A percentile compares a stretch with the other conserved stretches of the same genome.
phyloP scores from a whole-genome alignment of 2,888 invertebrate species.

The Phengaris alcon region DNA sequence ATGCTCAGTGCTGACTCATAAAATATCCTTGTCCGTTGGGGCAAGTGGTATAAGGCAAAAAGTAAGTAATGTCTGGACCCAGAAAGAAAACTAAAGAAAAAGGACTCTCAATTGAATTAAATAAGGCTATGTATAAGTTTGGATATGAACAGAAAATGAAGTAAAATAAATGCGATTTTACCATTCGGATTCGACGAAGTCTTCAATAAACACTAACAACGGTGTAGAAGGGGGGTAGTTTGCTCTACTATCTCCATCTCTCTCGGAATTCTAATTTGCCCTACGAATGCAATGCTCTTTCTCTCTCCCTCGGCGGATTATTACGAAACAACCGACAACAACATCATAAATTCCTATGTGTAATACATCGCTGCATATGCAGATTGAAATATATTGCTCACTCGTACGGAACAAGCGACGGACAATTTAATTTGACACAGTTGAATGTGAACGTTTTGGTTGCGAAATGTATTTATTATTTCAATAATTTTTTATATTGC shows the following conservation, averaged over 20 bases:
- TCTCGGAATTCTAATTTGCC: not conserved
- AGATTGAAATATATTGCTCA: slow-evolving; percentile 35
- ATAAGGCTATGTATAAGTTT: too few species aligned
- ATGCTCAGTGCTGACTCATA: too few species aligned
- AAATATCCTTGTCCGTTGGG: too few species aligned
- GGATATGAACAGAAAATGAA: too few species aligned
- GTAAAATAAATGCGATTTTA: not conserved
- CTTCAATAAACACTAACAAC: slow-evolving; percentile 10
- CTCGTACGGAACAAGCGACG: slow-evolving; percentile 33
- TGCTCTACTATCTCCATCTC: slow-evolving; percentile 9
- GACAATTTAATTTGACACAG: slow-evolving; percentile 27
- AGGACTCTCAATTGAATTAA: too few species aligned
- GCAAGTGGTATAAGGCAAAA: too few species aligned
- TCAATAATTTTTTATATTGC: slow-evolving; percentile 2
- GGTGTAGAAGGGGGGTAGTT: slow-evolving; percentile 24
- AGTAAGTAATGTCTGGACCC: too few species aligned
- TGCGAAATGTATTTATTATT: slow-evolving; percentile 17
- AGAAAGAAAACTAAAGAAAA: too few species aligned
- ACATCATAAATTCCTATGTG: slow-evolving; percentile 38
- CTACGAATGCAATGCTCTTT: slow-evolving; percentile 30
- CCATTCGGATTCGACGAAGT: not conserved
- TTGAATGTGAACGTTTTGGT: slow-evolving; percentile 24
- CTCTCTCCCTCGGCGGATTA: slow-evolving; percentile 33
- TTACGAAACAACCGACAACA: slow-evolving; percentile 39
- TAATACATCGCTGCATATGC: slow-evolving; percentile 35